A percentile compares a stretch with the other conserved stretches of the same genome.
Evolutionary conservation across 2,888 invertebrate genomes (phyloP).

Genomic region (Chromoteleia sp.): DNA sequence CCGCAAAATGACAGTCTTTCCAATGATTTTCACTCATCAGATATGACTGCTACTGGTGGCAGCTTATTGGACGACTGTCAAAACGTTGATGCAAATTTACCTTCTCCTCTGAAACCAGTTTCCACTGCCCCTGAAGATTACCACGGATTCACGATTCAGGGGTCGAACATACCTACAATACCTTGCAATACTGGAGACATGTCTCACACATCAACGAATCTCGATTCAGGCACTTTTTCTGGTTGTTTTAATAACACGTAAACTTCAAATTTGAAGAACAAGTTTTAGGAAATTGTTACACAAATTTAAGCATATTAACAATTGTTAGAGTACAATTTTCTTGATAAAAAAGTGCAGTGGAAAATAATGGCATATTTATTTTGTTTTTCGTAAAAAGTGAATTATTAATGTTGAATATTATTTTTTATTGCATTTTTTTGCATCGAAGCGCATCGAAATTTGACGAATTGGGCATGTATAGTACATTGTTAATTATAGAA

Average conservation of each 20-base stretch:
- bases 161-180: conserved; percentile 88
- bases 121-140: conserved; percentile 86
- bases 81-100: conserved; percentile 76
- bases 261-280: conserved; percentile 18
- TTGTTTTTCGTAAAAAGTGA: conserved; percentile 4
- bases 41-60: conserved; percentile 75
- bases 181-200: conserved; percentile 88
- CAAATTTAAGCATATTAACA: conserved; percentile 22
- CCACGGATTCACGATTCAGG: conserved; percentile 87
- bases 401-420: conserved; percentile 7
- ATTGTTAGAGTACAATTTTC: conserved; percentile 4
- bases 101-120: conserved; percentile 81
- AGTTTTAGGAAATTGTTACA: conserved; percentile 35
- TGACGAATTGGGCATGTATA: neutral
- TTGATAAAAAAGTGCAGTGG: conserved; percentile 17
- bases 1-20: conserved; percentile 78
- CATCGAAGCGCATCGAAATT: neutral
- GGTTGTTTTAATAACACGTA: conserved; percentile 78
- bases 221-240: conserved; percentile 76
- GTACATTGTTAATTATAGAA: conserved; percentile 41
- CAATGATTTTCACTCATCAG: conserved; percentile 73
- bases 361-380: neutral
- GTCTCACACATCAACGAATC: conserved; percentile 75
- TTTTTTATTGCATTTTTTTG: conserved; percentile 15
- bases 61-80: conserved; percentile 78